phyloP scores from a whole-genome alignment of 2,888 invertebrate genomes.

The Saturnia japonica region DNA sequence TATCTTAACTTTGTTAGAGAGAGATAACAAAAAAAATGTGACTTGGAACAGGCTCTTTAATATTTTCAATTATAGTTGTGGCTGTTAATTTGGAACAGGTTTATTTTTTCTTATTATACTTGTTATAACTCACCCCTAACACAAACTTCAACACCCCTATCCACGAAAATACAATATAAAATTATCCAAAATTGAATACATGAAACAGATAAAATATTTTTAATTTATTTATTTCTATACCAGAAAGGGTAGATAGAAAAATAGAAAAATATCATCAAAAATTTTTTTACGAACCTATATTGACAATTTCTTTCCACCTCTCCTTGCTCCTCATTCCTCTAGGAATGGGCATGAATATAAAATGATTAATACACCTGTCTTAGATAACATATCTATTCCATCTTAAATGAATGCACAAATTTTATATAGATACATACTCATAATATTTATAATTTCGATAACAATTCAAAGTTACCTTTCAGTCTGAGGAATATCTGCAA shows the following conservation, averaged over 20 bases:
- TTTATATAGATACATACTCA: neutral
- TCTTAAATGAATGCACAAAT: neutral
- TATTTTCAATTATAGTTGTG: too few relatives aligned
- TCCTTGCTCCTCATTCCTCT: too few relatives aligned
- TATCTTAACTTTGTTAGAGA: too few relatives aligned
- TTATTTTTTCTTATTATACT: too few relatives aligned
- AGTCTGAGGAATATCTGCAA: constrained; percentile 42
- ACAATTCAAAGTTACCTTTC: constrained; percentile 37
- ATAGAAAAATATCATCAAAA: too few relatives aligned
- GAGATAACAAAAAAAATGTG: too few relatives aligned
- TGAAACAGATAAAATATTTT: constrained; percentile 1
- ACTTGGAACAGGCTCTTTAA: too few relatives aligned
- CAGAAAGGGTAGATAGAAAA: neutral
- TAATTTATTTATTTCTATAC: neutral
- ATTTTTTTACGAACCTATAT: neutral
- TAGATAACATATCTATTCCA: neutral
- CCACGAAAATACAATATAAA: constrained; percentile 5
- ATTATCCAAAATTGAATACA: constrained; percentile 21
- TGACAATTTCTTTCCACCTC: neutral
- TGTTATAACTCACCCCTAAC: too few relatives aligned
- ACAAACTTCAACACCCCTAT: neutral
- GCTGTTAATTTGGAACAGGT: too few relatives aligned
- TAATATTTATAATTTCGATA: constrained; percentile 15
- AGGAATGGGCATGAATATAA: neutral
- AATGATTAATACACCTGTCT: neutral